A percentile compares a stretch with the other conserved stretches of the same genome.
phyloP scores from a whole-genome alignment of 2,888 invertebrate genomes.

The Adelphocoris suturalis region DNA sequence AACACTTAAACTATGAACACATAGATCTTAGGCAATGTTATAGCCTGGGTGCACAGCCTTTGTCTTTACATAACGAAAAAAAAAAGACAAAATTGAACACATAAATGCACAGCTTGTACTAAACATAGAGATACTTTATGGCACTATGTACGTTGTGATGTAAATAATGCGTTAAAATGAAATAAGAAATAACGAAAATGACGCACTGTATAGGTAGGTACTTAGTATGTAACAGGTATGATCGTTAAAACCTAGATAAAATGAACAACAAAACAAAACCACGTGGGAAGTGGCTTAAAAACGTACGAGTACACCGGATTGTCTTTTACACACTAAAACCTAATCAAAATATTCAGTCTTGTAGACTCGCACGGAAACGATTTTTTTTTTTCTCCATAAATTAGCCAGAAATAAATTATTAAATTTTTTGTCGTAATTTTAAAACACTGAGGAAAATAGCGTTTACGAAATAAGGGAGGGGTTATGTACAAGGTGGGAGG shows the following conservation, averaged over 20 bases:
- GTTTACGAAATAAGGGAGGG: constrained; percentile 5
- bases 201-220: neutral
- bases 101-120: constrained; percentile 23
- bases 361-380: constrained; percentile 52
- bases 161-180: constrained; percentile 35
- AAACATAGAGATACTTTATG: constrained; percentile 37
- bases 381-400: neutral
- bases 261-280: neutral
- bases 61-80: constrained; percentile 42
- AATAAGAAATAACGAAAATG: neutral
- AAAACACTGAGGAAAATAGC: constrained; percentile 24
- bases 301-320: constrained; percentile 36
- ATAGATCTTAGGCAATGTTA: constrained; percentile 33
- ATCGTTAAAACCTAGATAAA: constrained; percentile 8
- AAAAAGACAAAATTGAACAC: constrained; percentile 59
- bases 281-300: neutral
- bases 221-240: constrained; percentile 9
- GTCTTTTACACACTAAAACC: neutral
- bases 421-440: neutral
- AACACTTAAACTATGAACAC: constrained; percentile 57
- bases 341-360: constrained; percentile 57
- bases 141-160: constrained; percentile 64
- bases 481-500: constrained; percentile 35
- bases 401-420: constrained; percentile 18
- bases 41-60: constrained; percentile 57